These are phyloP conservation scores for Macrobrachium nipponense DNA, from an alignment of 1,140 invertebrate genomes.

Conservation along the genomic window DNA sequence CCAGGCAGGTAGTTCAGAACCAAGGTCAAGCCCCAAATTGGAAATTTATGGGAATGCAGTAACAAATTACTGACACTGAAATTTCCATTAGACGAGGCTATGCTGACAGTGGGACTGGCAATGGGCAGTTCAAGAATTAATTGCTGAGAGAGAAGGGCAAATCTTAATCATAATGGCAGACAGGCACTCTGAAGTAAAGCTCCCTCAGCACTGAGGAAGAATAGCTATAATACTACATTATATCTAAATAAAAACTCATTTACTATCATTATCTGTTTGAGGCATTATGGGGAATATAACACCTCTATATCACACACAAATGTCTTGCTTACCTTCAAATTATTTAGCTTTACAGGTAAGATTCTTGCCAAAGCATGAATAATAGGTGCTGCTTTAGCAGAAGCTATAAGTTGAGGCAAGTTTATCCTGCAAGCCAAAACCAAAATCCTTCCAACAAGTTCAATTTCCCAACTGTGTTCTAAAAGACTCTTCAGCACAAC, in stretches of 20 bases:
- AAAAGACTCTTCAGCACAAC: conserved; percentile 78
- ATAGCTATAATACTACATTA: too few species aligned
- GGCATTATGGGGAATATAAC: neutral
- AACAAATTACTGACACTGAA: too few species aligned
- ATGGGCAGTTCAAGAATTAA: too few species aligned
- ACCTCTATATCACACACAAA: neutral
- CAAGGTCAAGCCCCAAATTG: too few species aligned
- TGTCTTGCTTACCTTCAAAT: conserved; percentile 72
- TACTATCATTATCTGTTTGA: neutral
- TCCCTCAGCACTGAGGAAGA: too few species aligned
- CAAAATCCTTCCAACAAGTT: conserved; percentile 81
- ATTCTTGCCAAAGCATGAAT: conserved; percentile 79
- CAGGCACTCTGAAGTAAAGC: too few species aligned
- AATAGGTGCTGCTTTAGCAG: conserved; percentile 72
- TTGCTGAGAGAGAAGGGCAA: too few species aligned
- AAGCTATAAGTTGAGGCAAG: conserved; percentile 83
- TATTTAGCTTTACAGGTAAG: conserved; percentile 73
- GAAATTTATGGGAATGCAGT: too few species aligned
- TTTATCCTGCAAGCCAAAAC: conserved; percentile 87
- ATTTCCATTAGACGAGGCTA: too few species aligned
- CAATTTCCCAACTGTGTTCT: conserved; percentile 75
- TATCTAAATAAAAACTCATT: neutral
- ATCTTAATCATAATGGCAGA: too few species aligned
- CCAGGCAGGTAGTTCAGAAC: too few species aligned
- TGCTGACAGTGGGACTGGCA: too few species aligned